These are phyloP conservation scores for Enteromius afrohamiltoni DNA, from an alignment of 2,797 vertebrate genomes.

Conservation along the genomic window DNA sequence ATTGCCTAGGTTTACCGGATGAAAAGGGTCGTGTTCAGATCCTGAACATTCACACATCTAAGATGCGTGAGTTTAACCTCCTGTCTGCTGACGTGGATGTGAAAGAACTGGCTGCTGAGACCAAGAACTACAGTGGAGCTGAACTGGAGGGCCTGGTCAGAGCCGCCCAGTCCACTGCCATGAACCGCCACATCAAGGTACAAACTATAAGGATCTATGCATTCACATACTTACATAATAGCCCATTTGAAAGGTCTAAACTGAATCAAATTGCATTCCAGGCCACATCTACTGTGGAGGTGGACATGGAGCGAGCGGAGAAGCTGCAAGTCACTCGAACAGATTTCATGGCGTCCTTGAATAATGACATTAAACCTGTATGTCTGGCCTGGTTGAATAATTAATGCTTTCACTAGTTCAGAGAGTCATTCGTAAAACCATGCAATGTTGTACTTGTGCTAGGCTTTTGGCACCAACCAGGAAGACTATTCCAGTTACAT, in stretches of 20 bases:
- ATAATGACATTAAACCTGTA: constrained; percentile 98
- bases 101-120: constrained; percentile 87
- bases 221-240: background rate
- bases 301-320: constrained; percentile 97
- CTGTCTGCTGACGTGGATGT: constrained; percentile 84
- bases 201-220: background rate
- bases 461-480: constrained; percentile 98
- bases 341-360: constrained; percentile 92
- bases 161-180: constrained; percentile 96
- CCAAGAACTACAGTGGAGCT: constrained; percentile 97
- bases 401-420: background rate
- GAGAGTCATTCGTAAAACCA: background rate
- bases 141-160: constrained; percentile 95
- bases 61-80: constrained; percentile 90
- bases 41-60: constrained; percentile 92
- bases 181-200: constrained; percentile 99
- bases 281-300: constrained; percentile 96
- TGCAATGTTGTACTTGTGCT: background rate
- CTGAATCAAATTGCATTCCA: constrained; percentile 62
- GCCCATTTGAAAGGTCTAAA: background rate
- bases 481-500: constrained; percentile 96
- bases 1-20: constrained; percentile 86
- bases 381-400: constrained; percentile 60
- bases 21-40: constrained; percentile 97
- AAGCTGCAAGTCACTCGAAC: constrained; percentile 88